Evolutionary conservation across 1,140 invertebrate species (phyloP), one percentile per base, ranked within the genome.

Genomic region (Drosophila erecta): DNA sequence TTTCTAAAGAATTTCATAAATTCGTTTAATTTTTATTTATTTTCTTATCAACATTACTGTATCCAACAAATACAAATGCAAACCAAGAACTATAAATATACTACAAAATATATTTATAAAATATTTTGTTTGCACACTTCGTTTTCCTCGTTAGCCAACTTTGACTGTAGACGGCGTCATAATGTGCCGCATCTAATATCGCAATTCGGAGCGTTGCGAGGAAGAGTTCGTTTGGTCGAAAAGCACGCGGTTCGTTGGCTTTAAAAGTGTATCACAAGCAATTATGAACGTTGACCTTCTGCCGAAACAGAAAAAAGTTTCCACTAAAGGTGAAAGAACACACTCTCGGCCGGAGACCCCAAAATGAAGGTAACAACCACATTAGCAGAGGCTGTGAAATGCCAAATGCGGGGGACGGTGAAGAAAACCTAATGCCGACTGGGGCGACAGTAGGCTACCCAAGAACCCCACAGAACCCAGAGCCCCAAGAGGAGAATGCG

Each of bases 211-310:
- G 14, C 35, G 53, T 40, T 43, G 38, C 14, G 14, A 24, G 59
- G 44, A 65, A 59, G 40, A 64, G 61, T 38, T 35, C 1, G 17
- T 30, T 7, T 35, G 49, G 22, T 38, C 59, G 30, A 35, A 59
- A 64, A 46, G 33, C 59, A n/a, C 11, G 33, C 64, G 66, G 64
- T 69, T 70, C 66, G 66, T 70, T 70, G 66, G 66, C 66, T 70
- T 70, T 56, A 70, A 70, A 61, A 75, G 56, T 69, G 77, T 60
- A 53, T 44, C 43, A 20, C 41, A n/a, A 49, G 65, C 71, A 86
- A 86, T 86, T 87, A 79, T 89, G 83, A 79, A 79, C 84, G 76
- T 89, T 87, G 83, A 87, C 83, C 83, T 87, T 76, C 86, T 86
- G 66, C 41, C 43, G 37, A 56, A 70, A 66, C 11, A 4, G 37